Evolutionary conservation across 2,113 vertebrate genomes (phyloP).

Genomic region (Aix galericulata): DNA sequence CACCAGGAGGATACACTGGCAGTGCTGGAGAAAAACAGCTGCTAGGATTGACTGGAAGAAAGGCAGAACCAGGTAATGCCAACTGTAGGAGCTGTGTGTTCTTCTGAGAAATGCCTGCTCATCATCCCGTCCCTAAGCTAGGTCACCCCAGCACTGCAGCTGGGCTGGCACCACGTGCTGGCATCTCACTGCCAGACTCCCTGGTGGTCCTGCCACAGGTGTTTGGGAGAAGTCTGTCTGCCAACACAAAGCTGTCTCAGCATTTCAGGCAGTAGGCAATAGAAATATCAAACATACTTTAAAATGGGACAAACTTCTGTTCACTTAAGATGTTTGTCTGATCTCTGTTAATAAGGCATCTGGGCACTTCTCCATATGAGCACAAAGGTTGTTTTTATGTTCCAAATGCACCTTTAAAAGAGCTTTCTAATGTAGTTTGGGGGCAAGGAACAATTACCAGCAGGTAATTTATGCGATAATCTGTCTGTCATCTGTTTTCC

Average conservation of each 20-base stretch:
- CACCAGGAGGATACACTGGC: background rate
- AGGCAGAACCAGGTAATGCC: background rate
- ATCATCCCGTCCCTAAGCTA: background rate
- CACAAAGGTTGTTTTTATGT: background rate
- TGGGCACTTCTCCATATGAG: background rate
- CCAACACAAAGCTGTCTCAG: background rate
- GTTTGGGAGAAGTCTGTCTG: fast-evolving
- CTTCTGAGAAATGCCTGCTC: background rate
- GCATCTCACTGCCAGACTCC: background rate
- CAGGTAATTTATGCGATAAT: background rate
- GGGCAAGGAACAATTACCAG: background rate
- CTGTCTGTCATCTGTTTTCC: background rate
- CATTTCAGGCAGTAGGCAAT: fast-evolving
- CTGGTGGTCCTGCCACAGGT: fast-evolving
- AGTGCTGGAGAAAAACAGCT: background rate
- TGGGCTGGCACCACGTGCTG: background rate
- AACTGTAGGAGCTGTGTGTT: background rate
- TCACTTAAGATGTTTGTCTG: background rate
- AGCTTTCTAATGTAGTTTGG: background rate
- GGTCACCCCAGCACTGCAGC: background rate
- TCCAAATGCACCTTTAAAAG: background rate
- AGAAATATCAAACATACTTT: background rate
- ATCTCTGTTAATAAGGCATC: background rate
- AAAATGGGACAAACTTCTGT: background rate
- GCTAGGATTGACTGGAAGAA: background rate